A percentile compares a stretch with the other conserved stretches of the same genome.
Evolutionary conservation across 2,797 vertebrate genomes (phyloP).

Genomic region (Platalea minor): DNA sequence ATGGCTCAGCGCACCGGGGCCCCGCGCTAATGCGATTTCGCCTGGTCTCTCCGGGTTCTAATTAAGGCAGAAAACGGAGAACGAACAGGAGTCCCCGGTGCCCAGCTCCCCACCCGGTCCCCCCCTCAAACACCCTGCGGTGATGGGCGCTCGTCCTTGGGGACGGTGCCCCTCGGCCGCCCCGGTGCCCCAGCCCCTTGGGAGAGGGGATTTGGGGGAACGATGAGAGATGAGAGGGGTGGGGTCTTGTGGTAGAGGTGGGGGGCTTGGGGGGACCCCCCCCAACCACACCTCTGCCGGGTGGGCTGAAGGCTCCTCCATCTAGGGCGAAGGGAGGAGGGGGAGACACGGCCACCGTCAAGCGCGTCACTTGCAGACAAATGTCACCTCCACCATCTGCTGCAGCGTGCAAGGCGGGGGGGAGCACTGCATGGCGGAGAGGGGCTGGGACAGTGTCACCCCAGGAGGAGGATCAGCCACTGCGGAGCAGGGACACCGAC

Average conservation of each 20-base stretch:
- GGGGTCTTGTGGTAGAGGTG: accelerated
- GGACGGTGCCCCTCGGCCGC: neutral
- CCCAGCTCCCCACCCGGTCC: neutral
- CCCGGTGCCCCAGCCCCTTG: accelerated
- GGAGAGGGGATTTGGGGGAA: neutral
- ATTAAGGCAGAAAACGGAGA: conserved; percentile 90
- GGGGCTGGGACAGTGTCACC: neutral
- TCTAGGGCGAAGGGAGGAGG: neutral
- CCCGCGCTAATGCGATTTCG: conserved; percentile 96
- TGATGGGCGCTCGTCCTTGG: neutral
- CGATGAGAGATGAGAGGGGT: neutral
- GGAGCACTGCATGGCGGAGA: neutral
- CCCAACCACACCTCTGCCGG: neutral
- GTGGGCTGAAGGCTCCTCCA: neutral
- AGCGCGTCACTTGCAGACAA: neutral
- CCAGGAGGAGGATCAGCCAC: neutral
- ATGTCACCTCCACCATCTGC: conserved; percentile 61
- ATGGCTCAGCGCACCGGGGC: conserved; percentile 92
- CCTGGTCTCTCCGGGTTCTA: conserved; percentile 94
- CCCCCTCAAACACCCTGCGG: neutral
- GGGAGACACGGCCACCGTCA: neutral
- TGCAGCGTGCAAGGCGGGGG: neutral
- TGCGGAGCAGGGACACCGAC: accelerated
- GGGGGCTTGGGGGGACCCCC: too few relatives aligned
- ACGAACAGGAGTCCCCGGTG: conserved; percentile 56